Evolutionary conservation across 2,888 invertebrate species (phyloP).

Genomic region (Aporophyla nigra): DNA sequence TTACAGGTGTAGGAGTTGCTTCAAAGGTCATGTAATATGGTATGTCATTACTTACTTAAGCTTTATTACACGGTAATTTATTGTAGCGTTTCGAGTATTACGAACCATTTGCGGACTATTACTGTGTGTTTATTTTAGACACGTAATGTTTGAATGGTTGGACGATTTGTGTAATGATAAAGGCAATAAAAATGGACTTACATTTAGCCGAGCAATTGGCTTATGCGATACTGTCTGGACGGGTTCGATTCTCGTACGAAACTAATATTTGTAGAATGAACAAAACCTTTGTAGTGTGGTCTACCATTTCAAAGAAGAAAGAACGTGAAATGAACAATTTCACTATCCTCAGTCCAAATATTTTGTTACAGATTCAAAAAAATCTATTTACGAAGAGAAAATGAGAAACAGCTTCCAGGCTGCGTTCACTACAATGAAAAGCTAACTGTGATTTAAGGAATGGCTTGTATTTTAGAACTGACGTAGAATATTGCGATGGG

Average conservation of each 20-base stretch:
- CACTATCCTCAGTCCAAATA: slow-evolving; percentile 7
- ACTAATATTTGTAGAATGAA: slow-evolving; percentile 6
- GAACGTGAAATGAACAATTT: neutral
- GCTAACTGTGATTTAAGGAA: slow-evolving; percentile 73
- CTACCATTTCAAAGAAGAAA: slow-evolving; percentile 2
- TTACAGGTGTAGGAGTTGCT: slow-evolving; percentile 81
- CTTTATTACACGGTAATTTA: slow-evolving; percentile 56
- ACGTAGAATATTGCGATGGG: slow-evolving; percentile 54
- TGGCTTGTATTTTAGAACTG: slow-evolving; percentile 56
- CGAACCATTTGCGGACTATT: slow-evolving; percentile 50
- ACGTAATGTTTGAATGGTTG: slow-evolving; percentile 27
- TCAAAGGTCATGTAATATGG: slow-evolving; percentile 70
- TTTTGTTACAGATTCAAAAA: slow-evolving; percentile 72
- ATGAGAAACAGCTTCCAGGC: slow-evolving; percentile 62
- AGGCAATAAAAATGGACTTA: slow-evolving; percentile 37
- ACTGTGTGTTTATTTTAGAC: slow-evolving; percentile 54
- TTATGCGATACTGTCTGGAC: slow-evolving; percentile 15
- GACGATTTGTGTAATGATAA: slow-evolving; percentile 37
- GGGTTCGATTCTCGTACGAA: slow-evolving; percentile 22
- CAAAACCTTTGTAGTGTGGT: neutral
- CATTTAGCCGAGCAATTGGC: slow-evolving; percentile 29
- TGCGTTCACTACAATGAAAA: slow-evolving; percentile 62
- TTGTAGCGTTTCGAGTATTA: slow-evolving; percentile 47
- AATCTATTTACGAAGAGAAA: slow-evolving; percentile 64
- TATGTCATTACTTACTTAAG: slow-evolving; percentile 64